Evolutionary conservation across 1,140 invertebrate genomes (phyloP), one percentile per base, ranked within the genome.

Genomic region (Hypothenemus hampei): DNA sequence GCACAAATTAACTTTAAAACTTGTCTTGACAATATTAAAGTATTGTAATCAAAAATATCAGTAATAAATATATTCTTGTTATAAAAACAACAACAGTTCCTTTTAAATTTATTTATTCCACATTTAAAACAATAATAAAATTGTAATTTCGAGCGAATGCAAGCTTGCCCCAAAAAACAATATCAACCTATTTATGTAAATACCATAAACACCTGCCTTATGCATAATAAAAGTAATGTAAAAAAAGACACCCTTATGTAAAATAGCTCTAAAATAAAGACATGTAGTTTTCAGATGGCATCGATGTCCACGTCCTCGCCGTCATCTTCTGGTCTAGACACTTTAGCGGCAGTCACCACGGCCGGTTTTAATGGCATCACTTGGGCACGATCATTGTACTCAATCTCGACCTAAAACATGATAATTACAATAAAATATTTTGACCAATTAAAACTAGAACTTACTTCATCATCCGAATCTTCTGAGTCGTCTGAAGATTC

Each of bases 221-320:
- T 53, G 49, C 31, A 55, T 58, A 59, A 36, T 45, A 57, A 57
- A 60, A 58, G 49, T 52, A 57, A 60, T 57, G 57, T 52, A 54
- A 58, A 55, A 56, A 60, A 48, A 58, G 21, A 61, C 44, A 56
- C 43, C 47, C 29, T 46, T 51, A 41, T 20, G 39, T 44, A 26
- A 19, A 53, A 18, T 23, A 49, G 29, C 35, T 18, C 19, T 23
- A 37, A 3, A 51, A 11, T 40, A 39, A 11, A n/a, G 36, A 8
- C 8, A 29, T 19, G 2, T 26, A 33, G 40, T 47, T 15, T 23
- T 81, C 89, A 95, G 71, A 94, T 93, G 68, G 87, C 89, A 79
- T 95, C 91, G 70, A 94, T 94, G 72, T 94, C 90, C 64, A 94
- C 74, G 65, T 83, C 85, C 62, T 82, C 85, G 20, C 81, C 89